Evolutionary conservation across 2,113 vertebrate genomes (phyloP).

Genomic region (Casuarius casuarius): DNA sequence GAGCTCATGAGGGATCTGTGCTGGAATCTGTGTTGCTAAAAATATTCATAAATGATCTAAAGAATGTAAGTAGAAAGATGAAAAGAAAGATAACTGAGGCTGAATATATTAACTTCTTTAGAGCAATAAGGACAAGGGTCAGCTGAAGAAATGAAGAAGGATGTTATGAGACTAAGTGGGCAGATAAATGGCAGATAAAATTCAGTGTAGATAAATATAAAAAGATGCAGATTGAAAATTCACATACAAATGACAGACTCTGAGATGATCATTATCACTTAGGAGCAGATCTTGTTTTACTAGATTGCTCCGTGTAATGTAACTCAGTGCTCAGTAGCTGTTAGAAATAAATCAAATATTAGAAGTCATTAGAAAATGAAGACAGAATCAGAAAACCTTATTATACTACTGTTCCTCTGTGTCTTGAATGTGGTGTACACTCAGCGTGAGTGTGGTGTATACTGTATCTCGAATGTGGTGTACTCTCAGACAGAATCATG

Average conservation of each 20-base stretch:
- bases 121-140: neutral
- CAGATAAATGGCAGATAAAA: neutral
- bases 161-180: neutral
- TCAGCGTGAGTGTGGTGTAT: too few relatives aligned
- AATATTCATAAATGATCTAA: neutral
- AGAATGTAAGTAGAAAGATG: neutral
- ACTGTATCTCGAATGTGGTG: too few relatives aligned
- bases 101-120: neutral
- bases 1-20: neutral
- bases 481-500: neutral
- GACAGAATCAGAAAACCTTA: neutral
- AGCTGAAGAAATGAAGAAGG: neutral
- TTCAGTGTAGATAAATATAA: neutral
- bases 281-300: neutral
- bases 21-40: neutral
- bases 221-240: neutral
- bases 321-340: neutral
- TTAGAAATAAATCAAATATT: neutral
- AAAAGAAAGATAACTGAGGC: neutral
- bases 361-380: neutral
- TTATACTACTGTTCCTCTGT: neutral
- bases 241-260: neutral
- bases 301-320: neutral
- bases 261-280: neutral
- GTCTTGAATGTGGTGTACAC: too few relatives aligned